These are phyloP conservation scores for Diloba caeruleocephala DNA, from an alignment of 2,888 invertebrate species.

Conservation along the genomic window DNA sequence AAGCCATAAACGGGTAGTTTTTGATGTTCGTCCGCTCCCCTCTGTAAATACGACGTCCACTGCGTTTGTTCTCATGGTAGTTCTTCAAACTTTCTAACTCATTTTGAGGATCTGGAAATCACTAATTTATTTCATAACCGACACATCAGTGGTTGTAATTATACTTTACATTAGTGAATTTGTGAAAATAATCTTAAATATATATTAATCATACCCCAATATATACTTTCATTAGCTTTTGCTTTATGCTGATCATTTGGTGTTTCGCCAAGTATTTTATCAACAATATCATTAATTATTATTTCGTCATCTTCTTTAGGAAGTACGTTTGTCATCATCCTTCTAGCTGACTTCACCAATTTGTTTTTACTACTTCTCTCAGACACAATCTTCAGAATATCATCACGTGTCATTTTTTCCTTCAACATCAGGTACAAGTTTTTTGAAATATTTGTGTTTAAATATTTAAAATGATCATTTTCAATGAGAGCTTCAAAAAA, in stretches of 20 bases:
- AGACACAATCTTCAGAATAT: constrained; percentile 68
- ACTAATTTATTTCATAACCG: too few species aligned
- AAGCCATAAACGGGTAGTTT: constrained; percentile 81
- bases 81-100: constrained; percentile 73
- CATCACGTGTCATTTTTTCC: constrained; percentile 80
- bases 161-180: too few species aligned
- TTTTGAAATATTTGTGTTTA: constrained; percentile 63
- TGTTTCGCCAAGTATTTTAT: constrained; percentile 72
- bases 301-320: constrained; percentile 51
- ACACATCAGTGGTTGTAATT: too few species aligned
- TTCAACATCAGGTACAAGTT: constrained; percentile 77
- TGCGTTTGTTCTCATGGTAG: constrained; percentile 61
- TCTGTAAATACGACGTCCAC: constrained; percentile 73
- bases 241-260: constrained; percentile 72
- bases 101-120: constrained; percentile 75
- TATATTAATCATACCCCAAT: constrained; percentile 72
- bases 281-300: constrained; percentile 67
- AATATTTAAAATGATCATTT: constrained; percentile 67
- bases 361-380: constrained; percentile 54
- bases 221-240: constrained; percentile 63
- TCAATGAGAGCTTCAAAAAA: constrained; percentile 73
- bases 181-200: too few species aligned
- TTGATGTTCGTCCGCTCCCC: constrained; percentile 76
- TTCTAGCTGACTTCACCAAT: constrained; percentile 67
- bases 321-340: constrained; percentile 59